phyloP scores from a whole-genome alignment of 2,797 vertebrate genomes.

The Garrulus glandarius region DNA sequence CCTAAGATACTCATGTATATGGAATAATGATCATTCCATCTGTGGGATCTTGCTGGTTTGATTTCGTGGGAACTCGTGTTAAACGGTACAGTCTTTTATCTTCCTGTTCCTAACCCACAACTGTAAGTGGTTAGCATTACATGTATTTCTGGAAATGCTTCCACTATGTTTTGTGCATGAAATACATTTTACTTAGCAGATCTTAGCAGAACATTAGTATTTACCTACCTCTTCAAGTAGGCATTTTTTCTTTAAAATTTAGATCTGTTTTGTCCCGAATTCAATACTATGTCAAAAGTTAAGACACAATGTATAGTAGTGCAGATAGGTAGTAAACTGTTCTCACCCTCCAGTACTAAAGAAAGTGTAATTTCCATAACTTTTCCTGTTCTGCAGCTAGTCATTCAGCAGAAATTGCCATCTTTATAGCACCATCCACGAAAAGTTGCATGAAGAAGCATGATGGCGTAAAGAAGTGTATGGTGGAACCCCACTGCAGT shows the following conservation, averaged over 20 bases:
- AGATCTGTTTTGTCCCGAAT: background rate
- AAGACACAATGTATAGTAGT: fast-evolving
- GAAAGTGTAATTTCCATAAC: background rate
- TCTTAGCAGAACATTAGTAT: background rate
- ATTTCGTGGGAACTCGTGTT: background rate
- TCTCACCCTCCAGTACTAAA: background rate
- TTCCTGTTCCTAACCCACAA: background rate
- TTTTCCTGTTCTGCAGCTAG: background rate
- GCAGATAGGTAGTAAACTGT: background rate
- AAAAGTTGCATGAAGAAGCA: background rate
- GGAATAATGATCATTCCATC: background rate
- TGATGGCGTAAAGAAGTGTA: background rate
- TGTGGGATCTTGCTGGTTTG: background rate
- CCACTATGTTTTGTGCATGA: background rate
- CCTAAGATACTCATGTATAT: background rate
- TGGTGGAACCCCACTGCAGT: background rate
- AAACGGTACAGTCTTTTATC: background rate
- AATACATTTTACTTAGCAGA: background rate
- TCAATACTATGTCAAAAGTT: background rate
- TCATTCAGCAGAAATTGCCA: background rate
- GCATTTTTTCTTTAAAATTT: background rate
- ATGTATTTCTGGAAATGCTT: background rate
- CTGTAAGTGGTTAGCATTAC: background rate
- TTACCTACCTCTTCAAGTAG: background rate
- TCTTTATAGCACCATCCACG: background rate